Conservation (phyloP, 1,140 invertebrate genomes). For the Solen grandis region DNA sequence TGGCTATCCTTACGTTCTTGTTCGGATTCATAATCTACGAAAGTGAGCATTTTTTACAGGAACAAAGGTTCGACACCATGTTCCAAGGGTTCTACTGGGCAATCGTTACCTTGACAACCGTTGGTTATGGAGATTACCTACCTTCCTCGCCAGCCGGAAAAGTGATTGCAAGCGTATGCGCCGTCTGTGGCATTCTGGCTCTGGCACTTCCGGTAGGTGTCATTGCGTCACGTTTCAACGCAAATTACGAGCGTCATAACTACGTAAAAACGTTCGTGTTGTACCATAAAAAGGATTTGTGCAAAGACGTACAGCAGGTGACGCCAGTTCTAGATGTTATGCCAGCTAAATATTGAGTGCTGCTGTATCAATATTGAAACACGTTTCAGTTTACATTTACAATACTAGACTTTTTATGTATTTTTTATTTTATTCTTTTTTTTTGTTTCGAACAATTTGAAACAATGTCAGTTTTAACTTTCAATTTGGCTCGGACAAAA, state of each 20-base stretch:
- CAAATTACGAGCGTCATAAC: slow-evolving; percentile 35
- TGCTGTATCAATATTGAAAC: too few species aligned
- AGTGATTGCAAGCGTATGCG: slow-evolving; percentile 83
- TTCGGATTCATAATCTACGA: slow-evolving; percentile 23
- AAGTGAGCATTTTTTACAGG: slow-evolving; percentile 5
- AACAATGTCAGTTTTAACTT: too few species aligned
- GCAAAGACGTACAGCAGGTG: too few species aligned
- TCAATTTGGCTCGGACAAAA: too few species aligned
- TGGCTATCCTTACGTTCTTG: not conserved
- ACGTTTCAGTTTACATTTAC: too few species aligned
- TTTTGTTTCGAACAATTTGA: too few species aligned
- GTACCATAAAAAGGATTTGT: too few species aligned
- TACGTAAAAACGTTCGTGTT: slow-evolving; percentile 25
- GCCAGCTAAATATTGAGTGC: too few species aligned
- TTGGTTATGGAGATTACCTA: slow-evolving; percentile 78
- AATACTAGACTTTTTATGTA: too few species aligned
- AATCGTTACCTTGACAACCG: slow-evolving; percentile 81
- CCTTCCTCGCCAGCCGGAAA: slow-evolving; percentile 56
- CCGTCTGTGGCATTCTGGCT: slow-evolving; percentile 99
- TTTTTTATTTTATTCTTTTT: too few species aligned
- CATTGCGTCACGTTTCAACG: slow-evolving; percentile 78
- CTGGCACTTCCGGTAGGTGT: slow-evolving; percentile 96
- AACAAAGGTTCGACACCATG: not conserved
- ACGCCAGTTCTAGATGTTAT: too few species aligned
- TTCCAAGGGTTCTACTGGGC: slow-evolving; percentile 78